Evolutionary conservation across 2,888 invertebrate genomes (phyloP).

Genomic region (Drosophila diplacantha): DNA sequence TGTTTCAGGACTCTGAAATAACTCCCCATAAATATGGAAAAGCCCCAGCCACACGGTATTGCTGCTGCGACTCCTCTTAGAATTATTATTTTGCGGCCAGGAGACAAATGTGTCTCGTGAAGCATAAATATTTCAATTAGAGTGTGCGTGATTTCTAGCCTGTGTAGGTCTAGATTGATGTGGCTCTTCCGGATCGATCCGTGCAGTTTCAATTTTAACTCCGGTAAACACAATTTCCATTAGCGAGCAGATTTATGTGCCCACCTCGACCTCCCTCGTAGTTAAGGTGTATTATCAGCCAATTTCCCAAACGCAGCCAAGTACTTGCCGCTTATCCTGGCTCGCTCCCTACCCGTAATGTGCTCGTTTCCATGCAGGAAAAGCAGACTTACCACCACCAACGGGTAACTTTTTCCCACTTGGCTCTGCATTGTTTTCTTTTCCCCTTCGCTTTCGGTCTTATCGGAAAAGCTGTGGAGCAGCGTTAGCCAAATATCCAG

Average conservation of each 20-base stretch:
- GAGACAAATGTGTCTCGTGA: constrained; percentile 47
- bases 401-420: constrained; percentile 4
- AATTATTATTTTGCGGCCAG: not conserved
- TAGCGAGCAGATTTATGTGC: constrained; percentile 53
- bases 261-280: constrained; percentile 18
- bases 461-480: constrained; percentile 44
- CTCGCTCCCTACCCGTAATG: constrained; percentile 40
- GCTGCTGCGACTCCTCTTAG: constrained; percentile 8
- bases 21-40: not conserved
- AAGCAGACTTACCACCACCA: constrained; percentile 21
- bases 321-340: constrained; percentile 32
- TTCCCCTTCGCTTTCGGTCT: constrained; percentile 18
- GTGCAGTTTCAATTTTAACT: constrained; percentile 15
- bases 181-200: not conserved
- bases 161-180: constrained; percentile 11
- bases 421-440: constrained; percentile 8
- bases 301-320: constrained; percentile 51
- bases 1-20: not conserved
- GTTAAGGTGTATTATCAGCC: constrained; percentile 54
- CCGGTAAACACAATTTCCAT: constrained; percentile 35
- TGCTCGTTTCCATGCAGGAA: constrained; percentile 45
- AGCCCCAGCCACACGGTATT: constrained; percentile 6
- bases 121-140: constrained; percentile 65
- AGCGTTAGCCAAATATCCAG: constrained; percentile 41
- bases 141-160: constrained; percentile 54